Conservation (phyloP, 2,888 invertebrate species). For the Leptinotarsa haldemani region DNA sequence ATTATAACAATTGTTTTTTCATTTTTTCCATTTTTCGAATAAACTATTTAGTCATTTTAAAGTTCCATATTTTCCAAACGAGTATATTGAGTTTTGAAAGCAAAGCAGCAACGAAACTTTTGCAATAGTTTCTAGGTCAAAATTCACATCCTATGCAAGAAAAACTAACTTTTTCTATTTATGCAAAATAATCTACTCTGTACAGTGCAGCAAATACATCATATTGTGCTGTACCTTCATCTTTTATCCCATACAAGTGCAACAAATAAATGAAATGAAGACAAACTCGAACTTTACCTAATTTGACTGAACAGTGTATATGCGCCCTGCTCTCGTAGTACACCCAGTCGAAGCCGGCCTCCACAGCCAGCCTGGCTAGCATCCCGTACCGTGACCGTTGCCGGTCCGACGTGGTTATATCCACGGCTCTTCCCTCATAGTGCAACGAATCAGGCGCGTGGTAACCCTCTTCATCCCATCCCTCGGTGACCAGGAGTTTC, state of each 20-base stretch:
- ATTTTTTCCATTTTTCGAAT: too few relatives aligned
- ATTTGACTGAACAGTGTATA: constrained; percentile 97
- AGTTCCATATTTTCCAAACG: too few relatives aligned
- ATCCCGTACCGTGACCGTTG: constrained; percentile 95
- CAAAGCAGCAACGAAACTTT: too few relatives aligned
- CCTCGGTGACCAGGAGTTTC: constrained; percentile 90
- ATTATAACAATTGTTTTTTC: too few relatives aligned
- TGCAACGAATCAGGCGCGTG: constrained; percentile 88
- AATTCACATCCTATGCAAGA: too few relatives aligned
- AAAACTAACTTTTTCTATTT: too few relatives aligned
- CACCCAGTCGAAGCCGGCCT: constrained; percentile 99
- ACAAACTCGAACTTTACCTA: constrained; percentile 74
- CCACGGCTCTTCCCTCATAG: constrained; percentile 96
- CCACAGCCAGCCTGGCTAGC: constrained; percentile 94
- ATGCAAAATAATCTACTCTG: too few relatives aligned
- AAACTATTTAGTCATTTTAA: too few relatives aligned
- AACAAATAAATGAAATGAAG: too few relatives aligned
- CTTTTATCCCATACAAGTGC: not conserved
- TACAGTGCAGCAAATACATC: too few relatives aligned
- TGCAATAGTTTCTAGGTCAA: too few relatives aligned
- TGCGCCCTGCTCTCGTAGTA: constrained; percentile 95
- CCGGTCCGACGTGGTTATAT: constrained; percentile 93
- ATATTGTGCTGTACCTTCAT: not conserved
- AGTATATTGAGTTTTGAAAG: too few relatives aligned
- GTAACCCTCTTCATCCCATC: constrained; percentile 91